Base-by-base conservation (phyloP, 2,113 vertebrate genomes). In the Leptobrachium ailaonicum region DNA sequence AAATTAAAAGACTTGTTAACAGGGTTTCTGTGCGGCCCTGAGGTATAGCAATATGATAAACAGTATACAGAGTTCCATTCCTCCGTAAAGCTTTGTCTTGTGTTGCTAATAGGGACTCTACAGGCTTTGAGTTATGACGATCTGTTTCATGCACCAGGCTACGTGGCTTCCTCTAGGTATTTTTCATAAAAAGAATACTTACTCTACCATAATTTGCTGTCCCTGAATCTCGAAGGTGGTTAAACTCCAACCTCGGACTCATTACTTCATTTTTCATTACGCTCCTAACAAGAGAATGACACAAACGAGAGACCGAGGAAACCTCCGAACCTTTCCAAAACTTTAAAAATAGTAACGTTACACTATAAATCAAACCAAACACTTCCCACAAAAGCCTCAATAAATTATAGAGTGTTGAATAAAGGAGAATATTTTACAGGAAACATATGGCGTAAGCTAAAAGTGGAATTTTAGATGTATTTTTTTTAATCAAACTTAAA, bases 151-250 rank as follows among this genome's bases (percentile, higher is more conserved):
- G 5, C 8, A 6, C 45, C 71, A 4, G 2, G 32, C 74, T 66
- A 40, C 41, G 41, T 13, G 40, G 45, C 66, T 76, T 43, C 20
- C 14, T 66, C 43, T 67, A 10, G 5, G 63, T 66, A 53, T 74
- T 53, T 42, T 79, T 73, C 77, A 64, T 58, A 47, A 41, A 47
- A 72, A 56, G 40, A 53, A 32, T 58, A 47, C 66, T 63, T 72
- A 72, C 45, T 79, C 70, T 73, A 41, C 60, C 42, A 50, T 73
- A 79, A 79, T 79, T 66, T 79, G 77, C 70, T 54, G 56, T 77
- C 66, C 75, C 77, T 13, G 70, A 53, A 79, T 79, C 76, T 62
- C 76, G 71, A 63, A 71, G 76, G 76, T 71, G 56, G 77, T 79
- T 79, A 79, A 79, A 79, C 70, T 67, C 20, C 77, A 79, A 79